Conservation (phyloP, 2,888 invertebrate genomes). For the Drosophila kanekoi region DNA sequence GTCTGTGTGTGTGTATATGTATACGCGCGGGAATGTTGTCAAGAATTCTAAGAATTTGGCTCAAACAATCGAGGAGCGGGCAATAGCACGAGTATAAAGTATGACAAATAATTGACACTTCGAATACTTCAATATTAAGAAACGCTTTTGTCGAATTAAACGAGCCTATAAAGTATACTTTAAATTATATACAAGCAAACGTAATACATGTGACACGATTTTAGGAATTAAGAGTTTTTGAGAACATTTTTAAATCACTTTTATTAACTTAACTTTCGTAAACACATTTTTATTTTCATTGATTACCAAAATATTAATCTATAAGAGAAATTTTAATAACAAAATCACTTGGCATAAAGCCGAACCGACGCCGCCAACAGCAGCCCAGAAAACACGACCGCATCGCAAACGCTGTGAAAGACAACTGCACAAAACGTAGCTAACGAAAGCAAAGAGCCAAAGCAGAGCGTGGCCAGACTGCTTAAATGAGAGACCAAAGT, state of each 20-base stretch:
- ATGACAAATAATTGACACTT: slow-evolving; percentile 38
- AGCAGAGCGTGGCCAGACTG: slow-evolving; percentile 60
- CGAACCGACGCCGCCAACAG: slow-evolving; percentile 39
- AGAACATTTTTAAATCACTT: slow-evolving; percentile 5
- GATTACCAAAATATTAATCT: slow-evolving; percentile 39
- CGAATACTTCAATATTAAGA: slow-evolving; percentile 7
- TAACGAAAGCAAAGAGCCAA: slow-evolving; percentile 55
- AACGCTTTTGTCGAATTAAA: slow-evolving; percentile 15
- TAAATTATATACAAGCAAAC: slow-evolving; percentile 19
- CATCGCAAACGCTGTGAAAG: slow-evolving; percentile 63
- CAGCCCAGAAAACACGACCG: slow-evolving; percentile 66
- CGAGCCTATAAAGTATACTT: slow-evolving; percentile 13
- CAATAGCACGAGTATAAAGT: slow-evolving; percentile 35
- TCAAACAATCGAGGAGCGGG: slow-evolving; percentile 51
- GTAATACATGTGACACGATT: slow-evolving; percentile 4
- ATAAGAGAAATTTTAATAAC: slow-evolving; percentile 35
- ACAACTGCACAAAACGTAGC: slow-evolving; percentile 62
- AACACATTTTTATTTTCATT: slow-evolving; percentile 22
- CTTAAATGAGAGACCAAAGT: slow-evolving; percentile 50
- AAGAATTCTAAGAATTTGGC: slow-evolving; percentile 82
- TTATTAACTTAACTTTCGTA: slow-evolving; percentile 17
- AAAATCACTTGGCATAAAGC: slow-evolving; percentile 65
- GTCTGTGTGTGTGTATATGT: slow-evolving; percentile 36
- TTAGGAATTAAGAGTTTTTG: slow-evolving; percentile 11
- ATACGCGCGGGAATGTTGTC: slow-evolving; percentile 79